These are phyloP conservation scores for Rhabdomys dilectus DNA, from an alignment of 2,113 vertebrate species.

Conservation along the genomic window DNA sequence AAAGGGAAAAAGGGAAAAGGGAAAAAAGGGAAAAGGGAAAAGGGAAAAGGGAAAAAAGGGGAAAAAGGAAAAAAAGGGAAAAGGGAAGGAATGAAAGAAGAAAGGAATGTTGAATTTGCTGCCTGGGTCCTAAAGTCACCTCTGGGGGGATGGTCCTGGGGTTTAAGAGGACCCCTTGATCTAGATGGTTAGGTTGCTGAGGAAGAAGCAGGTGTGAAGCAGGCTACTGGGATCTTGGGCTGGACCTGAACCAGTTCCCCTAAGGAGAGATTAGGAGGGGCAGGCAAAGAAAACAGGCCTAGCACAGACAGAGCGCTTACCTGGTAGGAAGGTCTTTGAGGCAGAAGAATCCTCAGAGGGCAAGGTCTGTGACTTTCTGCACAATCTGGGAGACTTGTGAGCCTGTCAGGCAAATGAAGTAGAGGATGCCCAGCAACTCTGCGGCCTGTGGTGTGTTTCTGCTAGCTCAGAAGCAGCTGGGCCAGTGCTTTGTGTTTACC, in stretches of 20 bases:
- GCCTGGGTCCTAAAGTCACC: background rate
- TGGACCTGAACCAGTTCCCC: background rate
- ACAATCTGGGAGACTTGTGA: background rate
- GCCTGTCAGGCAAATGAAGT: background rate
- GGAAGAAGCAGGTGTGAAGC: background rate
- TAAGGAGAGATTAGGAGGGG: background rate
- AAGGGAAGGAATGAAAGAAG: background rate
- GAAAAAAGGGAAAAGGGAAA: no score
- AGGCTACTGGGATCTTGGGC: no score
- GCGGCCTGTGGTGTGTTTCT: no score
- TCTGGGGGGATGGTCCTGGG: background rate
- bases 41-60: no score
- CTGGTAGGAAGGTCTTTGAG: background rate
- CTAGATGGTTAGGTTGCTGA: background rate
- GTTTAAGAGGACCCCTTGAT: no score
- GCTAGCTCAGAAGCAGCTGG: rapidly evolving
- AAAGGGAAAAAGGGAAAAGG: no score
- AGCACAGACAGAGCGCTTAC: background rate
- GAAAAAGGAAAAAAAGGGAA: no score
- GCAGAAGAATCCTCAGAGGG: background rate
- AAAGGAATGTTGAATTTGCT: background rate
- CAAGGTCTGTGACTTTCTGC: background rate
- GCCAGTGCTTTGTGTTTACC: background rate
- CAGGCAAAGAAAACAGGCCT: background rate
- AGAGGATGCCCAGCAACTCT: background rate